These are phyloP conservation scores for Dermolepida albohirtum DNA, from an alignment of 2,888 invertebrate genomes.

Conservation along the genomic window DNA sequence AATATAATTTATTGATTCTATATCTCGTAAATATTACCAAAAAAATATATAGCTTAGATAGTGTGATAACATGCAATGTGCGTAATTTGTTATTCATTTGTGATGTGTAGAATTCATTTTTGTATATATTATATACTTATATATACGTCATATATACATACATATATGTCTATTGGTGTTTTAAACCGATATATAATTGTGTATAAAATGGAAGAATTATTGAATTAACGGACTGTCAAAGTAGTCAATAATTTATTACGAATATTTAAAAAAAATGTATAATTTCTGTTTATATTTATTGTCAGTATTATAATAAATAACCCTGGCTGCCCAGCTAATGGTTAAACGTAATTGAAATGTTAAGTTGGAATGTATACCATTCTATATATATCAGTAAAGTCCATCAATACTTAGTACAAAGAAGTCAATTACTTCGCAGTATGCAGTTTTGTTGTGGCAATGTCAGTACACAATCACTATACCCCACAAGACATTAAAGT, in stretches of 20 bases:
- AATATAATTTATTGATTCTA: conserved; percentile 9
- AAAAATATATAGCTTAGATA: conserved; percentile 34
- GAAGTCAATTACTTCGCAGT: too few species aligned
- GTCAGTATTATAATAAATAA: too few species aligned
- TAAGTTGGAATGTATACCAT: too few species aligned
- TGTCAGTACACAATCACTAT: too few species aligned
- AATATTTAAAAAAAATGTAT: too few species aligned
- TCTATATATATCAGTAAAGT: too few species aligned
- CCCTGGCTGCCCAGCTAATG: too few species aligned
- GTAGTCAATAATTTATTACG: conserved; percentile 5
- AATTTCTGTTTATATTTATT: too few species aligned
- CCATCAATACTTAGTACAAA: too few species aligned
- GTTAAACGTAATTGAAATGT: too few species aligned
- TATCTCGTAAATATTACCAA: conserved; percentile 7
- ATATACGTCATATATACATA: conserved; percentile 17
- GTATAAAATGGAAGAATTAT: conserved; percentile 16
- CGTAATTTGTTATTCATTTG: conserved; percentile 18
- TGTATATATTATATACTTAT: conserved; percentile 19
- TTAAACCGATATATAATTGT: conserved; percentile 16
- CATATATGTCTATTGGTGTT: conserved; percentile 29
- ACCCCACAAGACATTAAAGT: too few species aligned
- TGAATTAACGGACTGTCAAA: conserved; percentile 14
- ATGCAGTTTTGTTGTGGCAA: too few species aligned
- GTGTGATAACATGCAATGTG: conserved; percentile 36
- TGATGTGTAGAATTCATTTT: conserved; percentile 30